Conservation (phyloP, 2,113 vertebrate genomes). For the Himantopus leucocephalus region DNA sequence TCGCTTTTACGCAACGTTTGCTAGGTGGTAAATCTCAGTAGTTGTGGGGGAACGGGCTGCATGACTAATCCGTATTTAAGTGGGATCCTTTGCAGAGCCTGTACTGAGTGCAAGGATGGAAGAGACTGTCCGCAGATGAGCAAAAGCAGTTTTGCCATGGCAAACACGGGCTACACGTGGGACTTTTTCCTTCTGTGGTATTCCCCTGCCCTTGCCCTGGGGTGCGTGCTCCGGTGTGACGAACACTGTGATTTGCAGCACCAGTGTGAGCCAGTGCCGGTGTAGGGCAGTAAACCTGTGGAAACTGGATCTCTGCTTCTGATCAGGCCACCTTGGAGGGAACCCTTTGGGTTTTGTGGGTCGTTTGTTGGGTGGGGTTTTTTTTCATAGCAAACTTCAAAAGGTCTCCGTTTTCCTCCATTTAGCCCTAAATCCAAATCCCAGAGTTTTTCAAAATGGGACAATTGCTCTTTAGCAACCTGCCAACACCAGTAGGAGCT, state of each 20-base stretch:
- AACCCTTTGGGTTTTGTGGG: neutral
- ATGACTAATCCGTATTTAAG: neutral
- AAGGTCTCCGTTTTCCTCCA: neutral
- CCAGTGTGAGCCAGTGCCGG: neutral
- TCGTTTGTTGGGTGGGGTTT: neutral
- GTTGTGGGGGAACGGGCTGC: neutral
- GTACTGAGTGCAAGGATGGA: neutral
- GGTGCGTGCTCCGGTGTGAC: accelerated
- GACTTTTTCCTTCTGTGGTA: neutral
- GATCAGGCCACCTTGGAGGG: neutral
- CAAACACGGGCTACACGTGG: neutral
- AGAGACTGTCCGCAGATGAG: neutral
- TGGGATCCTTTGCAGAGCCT: neutral
- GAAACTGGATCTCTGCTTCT: neutral
- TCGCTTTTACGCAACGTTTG: neutral
- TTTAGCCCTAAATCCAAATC: neutral
- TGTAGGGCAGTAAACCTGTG: neutral
- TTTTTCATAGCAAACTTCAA: neutral
- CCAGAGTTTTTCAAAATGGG: neutral
- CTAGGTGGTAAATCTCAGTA: neutral
- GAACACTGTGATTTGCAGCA: neutral
- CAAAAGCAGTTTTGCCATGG: neutral
- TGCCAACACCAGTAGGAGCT: neutral
- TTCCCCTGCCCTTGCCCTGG: neutral
- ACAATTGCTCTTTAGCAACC: neutral